Conservation (phyloP, 35 echinoderm and acorn worm genomes). For the Ophiothrix spiculata region DNA sequence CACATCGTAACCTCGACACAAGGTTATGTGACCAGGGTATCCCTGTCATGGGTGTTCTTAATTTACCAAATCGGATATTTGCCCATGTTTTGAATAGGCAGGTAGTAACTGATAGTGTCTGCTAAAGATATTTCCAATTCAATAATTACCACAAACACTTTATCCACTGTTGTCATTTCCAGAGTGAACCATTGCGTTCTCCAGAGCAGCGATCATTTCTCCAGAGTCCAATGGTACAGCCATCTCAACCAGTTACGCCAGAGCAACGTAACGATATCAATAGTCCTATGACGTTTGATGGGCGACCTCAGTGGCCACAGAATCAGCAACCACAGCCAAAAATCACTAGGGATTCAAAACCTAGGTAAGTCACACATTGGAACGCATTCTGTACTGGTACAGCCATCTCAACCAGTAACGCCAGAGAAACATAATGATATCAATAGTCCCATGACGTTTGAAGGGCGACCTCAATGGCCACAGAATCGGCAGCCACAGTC, state of each 20-base stretch:
- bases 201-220: conserved; percentile 66
- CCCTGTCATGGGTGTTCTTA: too few species aligned
- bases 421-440: conserved; percentile 46
- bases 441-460: conserved; percentile 56
- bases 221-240: conserved; percentile 70
- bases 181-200: conserved; percentile 6
- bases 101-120: too few species aligned
- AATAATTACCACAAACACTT: too few species aligned
- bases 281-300: conserved; percentile 50
- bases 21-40: too few species aligned
- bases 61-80: too few species aligned
- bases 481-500: neutral
- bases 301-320: neutral
- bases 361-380: too few species aligned
- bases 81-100: too few species aligned
- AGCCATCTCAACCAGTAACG: conserved; percentile 37
- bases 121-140: too few species aligned
- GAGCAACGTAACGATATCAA: conserved; percentile 54
- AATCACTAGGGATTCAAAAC: neutral
- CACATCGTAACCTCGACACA: too few species aligned
- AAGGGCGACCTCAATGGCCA: neutral
- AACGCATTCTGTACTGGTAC: too few species aligned
- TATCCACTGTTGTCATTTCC: conserved; percentile 4
- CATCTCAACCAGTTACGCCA: conserved; percentile 35
- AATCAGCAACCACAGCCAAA: neutral